Evolutionary conservation across 2,888 invertebrate genomes (phyloP), one percentile per base, ranked within the genome.

Genomic region (Drosophila meridiana): DNA sequence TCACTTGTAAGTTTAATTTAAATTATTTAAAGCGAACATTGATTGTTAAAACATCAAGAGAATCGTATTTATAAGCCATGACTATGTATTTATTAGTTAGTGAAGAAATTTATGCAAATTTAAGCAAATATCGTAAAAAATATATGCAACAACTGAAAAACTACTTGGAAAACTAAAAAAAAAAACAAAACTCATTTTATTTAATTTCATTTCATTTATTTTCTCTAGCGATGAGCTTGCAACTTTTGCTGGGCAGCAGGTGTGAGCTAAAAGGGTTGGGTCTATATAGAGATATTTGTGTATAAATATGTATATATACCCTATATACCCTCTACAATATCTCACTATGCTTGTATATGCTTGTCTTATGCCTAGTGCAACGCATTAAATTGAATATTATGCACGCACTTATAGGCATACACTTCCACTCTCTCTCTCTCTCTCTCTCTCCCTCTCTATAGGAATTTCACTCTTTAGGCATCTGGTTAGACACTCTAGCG

Each of bases 1-100:
- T 87, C 87, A 87, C 78, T 74, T 66, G 58, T 87, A 90, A 90
- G 89, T 70, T 78, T 76, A 76, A 73, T 73, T 79, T 90, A 80
- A 80, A 62, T 79, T 72, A 71, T 73, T 76, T 11, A 71, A 68
- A 68, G 64, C 45, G 62, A 61, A 66, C 61, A 32, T 56, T 73
- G 78, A 87, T 73, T 83, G 69, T 82, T 87, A 73, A 55, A 52
- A 26, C 34, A 50, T 30, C 30, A 66, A 55, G 38, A 28, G 40
- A 64, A 59, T 52, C 36, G 50, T 82, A 70, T 64, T 43, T 69
- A 26, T 76, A 82, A 78, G 81, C 69, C 63, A 80, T 58, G 72
- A 81, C 78, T 76, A 83, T 83, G 79, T 89, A 90, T 80, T 81
- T 87, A 86, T 88, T 87, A 90, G 87, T 87, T 90, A 87, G 89